Conservation (phyloP, 1,140 invertebrate species). For the Drosophila orosa region DNA sequence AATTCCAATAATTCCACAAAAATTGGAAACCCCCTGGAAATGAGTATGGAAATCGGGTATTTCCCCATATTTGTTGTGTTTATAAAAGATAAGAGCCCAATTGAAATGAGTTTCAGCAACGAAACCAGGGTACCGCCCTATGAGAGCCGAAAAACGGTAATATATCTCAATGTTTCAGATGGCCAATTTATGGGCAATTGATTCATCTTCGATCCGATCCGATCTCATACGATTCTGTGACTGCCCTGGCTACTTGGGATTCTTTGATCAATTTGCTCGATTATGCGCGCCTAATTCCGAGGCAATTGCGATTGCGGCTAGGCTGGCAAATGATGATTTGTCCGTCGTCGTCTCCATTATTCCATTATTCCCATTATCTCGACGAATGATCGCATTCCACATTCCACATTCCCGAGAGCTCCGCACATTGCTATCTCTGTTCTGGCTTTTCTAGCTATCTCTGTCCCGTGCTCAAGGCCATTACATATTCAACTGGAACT, state of each 20-base stretch:
- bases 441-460: slow-evolving; percentile 5
- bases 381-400: slow-evolving; percentile 36
- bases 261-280: slow-evolving; percentile 39
- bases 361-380: slow-evolving; percentile 36
- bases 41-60: background rate
- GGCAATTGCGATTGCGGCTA: slow-evolving; percentile 25
- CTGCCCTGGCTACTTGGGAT: slow-evolving; percentile 7
- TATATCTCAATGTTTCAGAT: slow-evolving; percentile 24
- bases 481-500: slow-evolving; percentile 44
- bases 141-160: slow-evolving; percentile 1
- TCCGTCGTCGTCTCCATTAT: slow-evolving; percentile 26
- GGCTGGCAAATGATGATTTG: slow-evolving; percentile 33
- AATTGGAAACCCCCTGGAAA: background rate
- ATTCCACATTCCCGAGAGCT: slow-evolving; percentile 25
- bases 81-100: background rate
- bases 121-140: background rate
- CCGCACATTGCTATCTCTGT: slow-evolving; percentile 12
- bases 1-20: no score
- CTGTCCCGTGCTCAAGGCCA: slow-evolving; percentile 34
- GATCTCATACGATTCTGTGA: background rate
- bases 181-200: slow-evolving; percentile 29
- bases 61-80: background rate
- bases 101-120: background rate
- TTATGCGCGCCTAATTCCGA: slow-evolving; percentile 41
- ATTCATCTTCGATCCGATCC: slow-evolving; percentile 18